Percentiles rank a stretch among this genome's conserved stretches.
These are phyloP conservation scores for Bagarius yarrelli DNA, from an alignment of 2,113 vertebrate genomes.

Conservation along the genomic window DNA sequence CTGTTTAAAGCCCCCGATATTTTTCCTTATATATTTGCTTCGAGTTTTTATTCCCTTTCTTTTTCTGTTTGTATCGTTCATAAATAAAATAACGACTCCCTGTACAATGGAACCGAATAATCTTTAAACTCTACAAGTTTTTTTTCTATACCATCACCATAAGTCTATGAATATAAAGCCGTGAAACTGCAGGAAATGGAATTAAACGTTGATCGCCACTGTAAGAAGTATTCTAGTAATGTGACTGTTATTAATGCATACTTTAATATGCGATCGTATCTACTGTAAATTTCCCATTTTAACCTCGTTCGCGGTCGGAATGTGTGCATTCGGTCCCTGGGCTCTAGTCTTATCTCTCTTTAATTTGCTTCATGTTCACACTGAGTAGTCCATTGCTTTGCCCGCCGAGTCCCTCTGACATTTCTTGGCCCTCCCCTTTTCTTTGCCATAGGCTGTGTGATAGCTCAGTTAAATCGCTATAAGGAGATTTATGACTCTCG, in stretches of 20 bases:
- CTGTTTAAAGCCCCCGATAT: too few relatives aligned
- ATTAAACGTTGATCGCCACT: background rate
- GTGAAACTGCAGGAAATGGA: constrained; percentile 10
- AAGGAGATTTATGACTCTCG: constrained; percentile 64
- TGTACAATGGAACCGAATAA: background rate
- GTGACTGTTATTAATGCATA: background rate
- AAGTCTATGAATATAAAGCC: constrained; percentile 5
- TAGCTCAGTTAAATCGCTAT: constrained; percentile 58
- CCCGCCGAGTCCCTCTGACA: constrained; percentile 33
- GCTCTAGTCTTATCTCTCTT: constrained; percentile 21
- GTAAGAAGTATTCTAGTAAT: background rate
- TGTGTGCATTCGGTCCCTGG: background rate
- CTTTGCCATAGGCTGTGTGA: constrained; percentile 52
- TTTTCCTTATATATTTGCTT: too few relatives aligned
- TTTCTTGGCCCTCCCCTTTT: constrained; percentile 50
- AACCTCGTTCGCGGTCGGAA: background rate
- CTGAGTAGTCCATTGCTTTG: constrained; percentile 12
- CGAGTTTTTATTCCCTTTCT: constrained; percentile 26
- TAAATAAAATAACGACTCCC: background rate
- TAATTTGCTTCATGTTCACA: constrained; percentile 34
- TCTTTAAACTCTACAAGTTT: constrained; percentile 1
- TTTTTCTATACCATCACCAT: constrained; percentile 8
- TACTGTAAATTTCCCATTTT: constrained; percentile 14
- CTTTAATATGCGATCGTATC: constrained; percentile 21
- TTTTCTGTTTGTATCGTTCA: constrained; percentile 4